A percentile compares a stretch with the other conserved stretches of the same genome.
phyloP scores from a whole-genome alignment of 1,140 invertebrate species.

The Diuraphis noxia region DNA sequence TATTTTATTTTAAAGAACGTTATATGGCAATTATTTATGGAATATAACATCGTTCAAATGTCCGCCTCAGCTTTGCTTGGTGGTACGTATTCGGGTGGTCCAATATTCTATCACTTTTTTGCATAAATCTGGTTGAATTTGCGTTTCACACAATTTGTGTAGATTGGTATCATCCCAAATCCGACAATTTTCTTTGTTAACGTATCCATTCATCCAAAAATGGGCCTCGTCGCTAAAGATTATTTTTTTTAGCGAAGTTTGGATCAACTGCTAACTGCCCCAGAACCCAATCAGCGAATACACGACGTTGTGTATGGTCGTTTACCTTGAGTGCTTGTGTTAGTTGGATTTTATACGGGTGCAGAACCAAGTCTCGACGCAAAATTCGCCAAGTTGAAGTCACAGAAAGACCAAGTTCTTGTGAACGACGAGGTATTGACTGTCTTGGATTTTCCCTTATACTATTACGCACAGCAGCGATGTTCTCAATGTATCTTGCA shows the following conservation, averaged over 20 bases:
- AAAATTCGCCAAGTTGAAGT: conserved; percentile 21
- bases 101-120: no score
- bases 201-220: no score
- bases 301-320: neutral
- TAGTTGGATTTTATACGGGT: conserved; percentile 15
- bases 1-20: no score
- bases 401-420: neutral
- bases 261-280: neutral
- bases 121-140: no score
- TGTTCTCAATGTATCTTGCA: neutral
- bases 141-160: neutral
- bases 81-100: no score
- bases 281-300: neutral
- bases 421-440: neutral
- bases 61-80: no score
- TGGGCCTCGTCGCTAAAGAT: no score
- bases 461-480: neutral
- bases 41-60: no score
- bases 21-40: no score
- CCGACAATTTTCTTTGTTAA: no score
- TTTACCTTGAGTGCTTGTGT: neutral
- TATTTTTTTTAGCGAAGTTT: neutral
- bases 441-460: neutral
- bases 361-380: neutral
- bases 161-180: no score